Base-by-base conservation (phyloP, 2,797 vertebrate species). In the Strix occidentalis region DNA sequence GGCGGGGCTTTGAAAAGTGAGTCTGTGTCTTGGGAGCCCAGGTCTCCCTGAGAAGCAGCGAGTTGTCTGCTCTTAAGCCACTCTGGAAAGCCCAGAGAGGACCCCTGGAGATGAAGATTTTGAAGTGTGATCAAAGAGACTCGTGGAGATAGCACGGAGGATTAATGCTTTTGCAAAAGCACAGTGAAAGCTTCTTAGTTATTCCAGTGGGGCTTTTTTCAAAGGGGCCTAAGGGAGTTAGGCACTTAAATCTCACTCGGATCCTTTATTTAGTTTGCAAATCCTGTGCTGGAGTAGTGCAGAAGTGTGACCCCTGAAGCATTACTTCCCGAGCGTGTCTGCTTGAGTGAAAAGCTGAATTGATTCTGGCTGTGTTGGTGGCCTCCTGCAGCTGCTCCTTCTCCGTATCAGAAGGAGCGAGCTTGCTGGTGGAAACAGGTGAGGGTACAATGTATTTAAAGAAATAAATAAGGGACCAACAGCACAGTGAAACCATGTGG, bases 331-430 rank as follows among this genome's bases (percentile, higher is more conserved):
- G 5, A 91, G 86, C 0, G 1, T 46, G 93, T 89, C 92, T 94
- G 95, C 86, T 16, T 5, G 81, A 94, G 87, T 75, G 79, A 86
- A 57, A 82, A 72, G 89, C 83, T 56, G 93, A 82, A 96, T 92
- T 88, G 95, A 95, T 94, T 89, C 80, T 76, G 89, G 69, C 94
- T 72, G 28, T 4, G 29, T 7, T 84, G 83, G 83, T 84, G 90
- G 92, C 70, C 75, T 90, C 90, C 78, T 69, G 80, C 95, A 94
- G 96, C 91, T 96, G 95, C 91, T 96, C 87, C 82, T 84, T 18
- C 68, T 39, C 51, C 2, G 0, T 8, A 5, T 13, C 12, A 0
- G 18, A 71, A 31, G 46, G 77, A 89, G 31, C 0, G 1, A 71
- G n/a, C 11, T 24, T 25, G 87, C 54, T 53, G 16, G 24, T 66